A percentile compares a stretch with the other conserved stretches of the same genome.
phyloP scores from a whole-genome alignment of 2,888 invertebrate species.

The Campopleginae sp. region DNA sequence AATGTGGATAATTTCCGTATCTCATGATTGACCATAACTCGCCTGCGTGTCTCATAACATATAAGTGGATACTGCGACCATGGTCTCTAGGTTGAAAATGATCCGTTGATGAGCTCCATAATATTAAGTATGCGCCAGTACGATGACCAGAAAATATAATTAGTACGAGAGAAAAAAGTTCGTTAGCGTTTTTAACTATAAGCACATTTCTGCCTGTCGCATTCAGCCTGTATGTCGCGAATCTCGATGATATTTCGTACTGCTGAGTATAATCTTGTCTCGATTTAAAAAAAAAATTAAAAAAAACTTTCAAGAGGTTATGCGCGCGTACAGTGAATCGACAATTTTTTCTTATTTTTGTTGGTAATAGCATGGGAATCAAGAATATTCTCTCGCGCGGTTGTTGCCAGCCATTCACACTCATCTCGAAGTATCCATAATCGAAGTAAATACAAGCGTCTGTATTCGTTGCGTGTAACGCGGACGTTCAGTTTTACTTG shows the following conservation, averaged over 20 bases:
- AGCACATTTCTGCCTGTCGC: slow-evolving; percentile 38
- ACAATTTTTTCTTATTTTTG: not conserved
- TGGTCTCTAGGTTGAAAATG: slow-evolving; percentile 7
- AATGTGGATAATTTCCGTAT: slow-evolving; percentile 35
- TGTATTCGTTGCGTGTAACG: slow-evolving; percentile 31
- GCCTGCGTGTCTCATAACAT: slow-evolving; percentile 28
- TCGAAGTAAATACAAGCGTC: slow-evolving; percentile 54
- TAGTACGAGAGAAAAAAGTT: slow-evolving; percentile 10
- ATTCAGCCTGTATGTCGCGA: slow-evolving; percentile 5
- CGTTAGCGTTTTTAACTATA: slow-evolving; percentile 35
- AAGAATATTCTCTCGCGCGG: slow-evolving; percentile 34
- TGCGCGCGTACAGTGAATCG: not conserved
- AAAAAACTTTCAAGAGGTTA: not conserved
- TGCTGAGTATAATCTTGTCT: not conserved
- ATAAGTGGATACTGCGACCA: slow-evolving; percentile 11
- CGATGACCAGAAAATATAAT: not conserved
- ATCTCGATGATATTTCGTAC: slow-evolving; percentile 25
- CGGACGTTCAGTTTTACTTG: slow-evolving; percentile 24
- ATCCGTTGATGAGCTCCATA: slow-evolving; percentile 16
- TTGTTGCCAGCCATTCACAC: slow-evolving; percentile 53
- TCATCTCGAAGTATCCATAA: slow-evolving; percentile 49
- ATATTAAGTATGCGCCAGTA: slow-evolving; percentile 19
- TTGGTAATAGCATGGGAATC: slow-evolving; percentile 24
- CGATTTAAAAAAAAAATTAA: not conserved
- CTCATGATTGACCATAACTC: slow-evolving; percentile 7